Evolutionary conservation across 2,797 vertebrate genomes (phyloP).

Genomic region (Falco columbarius): DNA sequence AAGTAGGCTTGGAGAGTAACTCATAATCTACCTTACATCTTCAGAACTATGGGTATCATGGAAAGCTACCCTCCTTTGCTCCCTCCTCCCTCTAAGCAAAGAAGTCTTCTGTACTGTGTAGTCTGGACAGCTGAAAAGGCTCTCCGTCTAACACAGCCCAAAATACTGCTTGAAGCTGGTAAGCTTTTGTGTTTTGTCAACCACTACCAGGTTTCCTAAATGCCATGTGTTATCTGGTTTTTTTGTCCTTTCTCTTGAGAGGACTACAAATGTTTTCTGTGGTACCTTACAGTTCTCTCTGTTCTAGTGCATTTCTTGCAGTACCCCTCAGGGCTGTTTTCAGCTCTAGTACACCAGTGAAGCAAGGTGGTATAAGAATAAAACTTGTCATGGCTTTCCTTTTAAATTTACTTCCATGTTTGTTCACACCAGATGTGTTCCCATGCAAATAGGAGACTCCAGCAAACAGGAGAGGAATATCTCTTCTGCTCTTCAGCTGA

Average conservation of each 20-base stretch:
- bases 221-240: accelerated
- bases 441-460: background rate
- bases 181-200: background rate
- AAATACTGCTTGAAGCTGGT: background rate
- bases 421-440: background rate
- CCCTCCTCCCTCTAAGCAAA: background rate
- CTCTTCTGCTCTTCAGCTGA: background rate
- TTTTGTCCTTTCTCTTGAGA: background rate
- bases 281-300: background rate
- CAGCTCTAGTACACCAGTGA: background rate
- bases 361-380: background rate
- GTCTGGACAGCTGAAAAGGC: background rate
- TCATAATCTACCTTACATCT: background rate
- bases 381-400: background rate
- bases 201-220: background rate
- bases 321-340: background rate
- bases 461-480: background rate
- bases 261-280: background rate
- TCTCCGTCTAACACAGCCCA: background rate
- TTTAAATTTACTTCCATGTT: background rate
- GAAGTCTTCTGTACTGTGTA: background rate
- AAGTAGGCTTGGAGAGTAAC: background rate
- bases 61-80: background rate
- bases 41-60: background rate
- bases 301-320: background rate